Evolutionary conservation across 2,113 vertebrate genomes (phyloP).

Genomic region (Pteronura brasiliensis): DNA sequence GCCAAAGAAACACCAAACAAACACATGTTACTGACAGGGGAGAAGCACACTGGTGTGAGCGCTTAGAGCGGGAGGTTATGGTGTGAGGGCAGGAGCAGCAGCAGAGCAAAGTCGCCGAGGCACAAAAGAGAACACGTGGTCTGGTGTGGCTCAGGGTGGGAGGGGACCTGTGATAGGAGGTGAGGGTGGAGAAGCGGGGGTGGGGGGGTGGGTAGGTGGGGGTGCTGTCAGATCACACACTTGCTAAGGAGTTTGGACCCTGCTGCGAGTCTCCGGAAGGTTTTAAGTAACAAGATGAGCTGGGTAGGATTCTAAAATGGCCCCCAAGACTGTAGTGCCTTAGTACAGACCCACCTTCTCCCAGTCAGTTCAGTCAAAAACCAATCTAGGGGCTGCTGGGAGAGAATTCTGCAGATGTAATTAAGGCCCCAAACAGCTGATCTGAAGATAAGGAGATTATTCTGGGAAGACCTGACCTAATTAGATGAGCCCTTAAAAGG

Average conservation of each 20-base stretch:
- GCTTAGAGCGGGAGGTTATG: background rate
- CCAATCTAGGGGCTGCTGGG: background rate
- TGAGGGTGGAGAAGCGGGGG: background rate
- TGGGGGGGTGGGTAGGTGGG: too few relatives aligned
- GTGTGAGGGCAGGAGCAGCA: too few relatives aligned
- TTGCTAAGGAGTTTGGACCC: background rate
- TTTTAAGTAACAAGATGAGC: background rate
- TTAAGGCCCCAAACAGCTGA: background rate
- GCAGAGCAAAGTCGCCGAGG: background rate
- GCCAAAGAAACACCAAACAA: background rate
- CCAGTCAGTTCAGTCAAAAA: background rate
- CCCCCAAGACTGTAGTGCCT: background rate
- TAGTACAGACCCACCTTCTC: too few relatives aligned
- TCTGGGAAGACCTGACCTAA: background rate
- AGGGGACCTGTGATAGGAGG: background rate
- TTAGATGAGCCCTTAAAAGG: background rate
- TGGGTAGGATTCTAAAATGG: background rate
- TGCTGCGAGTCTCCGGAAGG: background rate
- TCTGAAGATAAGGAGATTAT: background rate
- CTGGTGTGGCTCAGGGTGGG: background rate
- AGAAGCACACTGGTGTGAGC: background rate
- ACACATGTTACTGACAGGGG: background rate
- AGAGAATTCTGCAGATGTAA: background rate
- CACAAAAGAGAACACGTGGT: fast-evolving
- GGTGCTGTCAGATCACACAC: background rate